A percentile compares a stretch with the other conserved stretches of the same genome.
phyloP scores from a whole-genome alignment of 2,113 vertebrate species.

The Tupaia chinensis region DNA sequence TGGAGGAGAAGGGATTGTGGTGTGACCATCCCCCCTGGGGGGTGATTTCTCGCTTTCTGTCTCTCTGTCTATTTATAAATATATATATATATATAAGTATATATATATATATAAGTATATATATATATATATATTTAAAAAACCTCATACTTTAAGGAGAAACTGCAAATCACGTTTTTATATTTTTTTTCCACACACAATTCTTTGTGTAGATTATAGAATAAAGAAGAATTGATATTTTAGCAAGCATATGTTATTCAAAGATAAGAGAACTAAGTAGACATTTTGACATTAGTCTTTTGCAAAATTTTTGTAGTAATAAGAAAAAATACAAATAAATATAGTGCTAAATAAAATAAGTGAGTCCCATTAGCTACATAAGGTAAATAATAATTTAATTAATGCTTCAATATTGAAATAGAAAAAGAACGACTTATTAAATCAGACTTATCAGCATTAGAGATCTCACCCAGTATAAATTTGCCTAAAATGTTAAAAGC shows the following conservation, averaged over 20 bases:
- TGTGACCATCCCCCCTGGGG: too few species aligned
- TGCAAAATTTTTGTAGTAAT: neutral
- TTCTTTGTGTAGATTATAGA: neutral
- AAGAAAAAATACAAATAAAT: constrained; percentile 38
- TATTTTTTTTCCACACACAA: neutral
- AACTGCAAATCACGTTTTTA: neutral
- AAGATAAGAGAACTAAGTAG: neutral
- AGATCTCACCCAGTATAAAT: neutral
- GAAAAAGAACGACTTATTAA: neutral
- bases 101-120: too few species aligned
- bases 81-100: too few species aligned
- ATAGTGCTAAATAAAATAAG: neutral
- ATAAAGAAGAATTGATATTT: neutral
- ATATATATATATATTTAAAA: too few species aligned
- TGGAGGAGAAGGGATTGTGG: too few species aligned
- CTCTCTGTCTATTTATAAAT: too few species aligned
- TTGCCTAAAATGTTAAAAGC: neutral
- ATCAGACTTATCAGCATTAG: neutral
- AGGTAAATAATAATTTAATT: neutral
- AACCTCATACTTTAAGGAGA: neutral
- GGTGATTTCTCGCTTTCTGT: too few species aligned
- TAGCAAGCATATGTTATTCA: neutral
- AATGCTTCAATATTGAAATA: neutral
- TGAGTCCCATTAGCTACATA: neutral
- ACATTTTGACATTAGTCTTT: neutral